Evolutionary conservation across 2,797 vertebrate genomes (phyloP), one percentile per base, ranked within the genome.

Genomic region (Labroides dimidiatus): DNA sequence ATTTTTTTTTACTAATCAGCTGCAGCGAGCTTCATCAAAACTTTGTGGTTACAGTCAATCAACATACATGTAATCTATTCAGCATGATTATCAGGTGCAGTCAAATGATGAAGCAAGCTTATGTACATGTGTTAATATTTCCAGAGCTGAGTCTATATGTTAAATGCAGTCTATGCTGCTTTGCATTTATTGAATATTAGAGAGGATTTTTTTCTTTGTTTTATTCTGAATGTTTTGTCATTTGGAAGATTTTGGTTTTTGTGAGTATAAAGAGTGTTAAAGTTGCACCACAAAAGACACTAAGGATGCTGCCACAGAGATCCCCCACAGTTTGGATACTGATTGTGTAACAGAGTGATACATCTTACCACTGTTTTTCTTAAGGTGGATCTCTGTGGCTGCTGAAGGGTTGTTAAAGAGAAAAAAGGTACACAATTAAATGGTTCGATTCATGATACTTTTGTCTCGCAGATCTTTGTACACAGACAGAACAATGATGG

Each of bases 71-170:
- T 76, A 78, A 78, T 69, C 74, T 66, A 55, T 81, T 61, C 47
- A 75, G 78, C 82, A 81, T 81, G 80, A 88, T 66, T 82, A 86
- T 81, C 81, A 81, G 82, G 81, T 86, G 76, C 75, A 64, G 82
- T 81, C 66, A 80, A 75, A 86, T 70, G 82, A 88, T 81, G 78
- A 85, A 82, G 85, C 72, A 64, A 85, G 83, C 85, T 85, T 79
- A 50, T 85, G 86, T 85, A 87, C 78, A 77, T 81, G 80, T 91
- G 81, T 85, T 78, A 47, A 87, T 87, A 91, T 84, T 88, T 87
- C 84, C 88, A 89, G 86, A 89, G 85, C 86, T 72, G 52, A 78
- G 77, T 82, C 62, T 85, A 78, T 90, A 80, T 80, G 84, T 90
- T 88, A 61, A 84, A 76, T 51, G 78, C 79, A 81, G 85, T 83